Percentiles rank a stretch among this genome's conserved stretches.
Evolutionary conservation across 92 coral and sea anemone species (phyloP).

Genomic region (Isaurus tuberculatus): DNA sequence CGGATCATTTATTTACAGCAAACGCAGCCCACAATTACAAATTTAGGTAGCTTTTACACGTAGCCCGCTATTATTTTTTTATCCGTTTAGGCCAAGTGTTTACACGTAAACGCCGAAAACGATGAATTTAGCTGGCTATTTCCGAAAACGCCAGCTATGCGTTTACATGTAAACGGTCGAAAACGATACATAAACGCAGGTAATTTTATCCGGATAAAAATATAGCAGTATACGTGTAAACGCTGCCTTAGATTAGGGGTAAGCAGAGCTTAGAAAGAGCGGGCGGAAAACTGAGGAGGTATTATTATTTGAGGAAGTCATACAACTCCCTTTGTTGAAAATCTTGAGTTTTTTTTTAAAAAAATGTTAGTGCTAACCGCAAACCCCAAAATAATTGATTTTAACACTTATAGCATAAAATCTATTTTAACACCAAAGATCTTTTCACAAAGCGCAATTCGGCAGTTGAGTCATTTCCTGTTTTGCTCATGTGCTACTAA

Average conservation of each 20-base stretch:
- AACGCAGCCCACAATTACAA: constrained; percentile 12
- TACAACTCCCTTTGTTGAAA: no score
- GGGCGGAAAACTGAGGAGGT: neutral
- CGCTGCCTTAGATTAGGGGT: constrained; percentile 10
- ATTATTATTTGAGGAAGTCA: no score
- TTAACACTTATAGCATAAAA: constrained; percentile 25
- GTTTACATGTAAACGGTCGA: constrained; percentile 30
- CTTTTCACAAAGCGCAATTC: constrained; percentile 32
- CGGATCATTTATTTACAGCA: constrained; percentile 10
- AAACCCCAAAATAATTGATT: constrained; percentile 17
- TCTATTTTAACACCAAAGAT: constrained; percentile 38
- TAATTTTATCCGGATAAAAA: constrained; percentile 15
- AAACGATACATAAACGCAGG: constrained; percentile 3
- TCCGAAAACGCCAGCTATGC: constrained; percentile 24
- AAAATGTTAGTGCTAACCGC: constrained; percentile 21
- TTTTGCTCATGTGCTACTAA: constrained; percentile 44
- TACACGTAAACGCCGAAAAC: constrained; percentile 28
- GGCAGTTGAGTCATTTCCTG: constrained; percentile 38
- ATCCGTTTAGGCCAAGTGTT: constrained; percentile 13
- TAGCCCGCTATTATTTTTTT: neutral
- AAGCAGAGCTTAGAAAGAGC: constrained; percentile 7
- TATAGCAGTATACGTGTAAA: constrained; percentile 22
- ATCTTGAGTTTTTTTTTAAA: neutral
- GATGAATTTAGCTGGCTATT: constrained; percentile 12
- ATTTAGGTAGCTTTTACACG: constrained; percentile 1